A percentile compares a stretch with the other conserved stretches of the same genome.
phyloP scores from a whole-genome alignment of 2,888 invertebrate genomes.

The Ceraclea dissimilis region DNA sequence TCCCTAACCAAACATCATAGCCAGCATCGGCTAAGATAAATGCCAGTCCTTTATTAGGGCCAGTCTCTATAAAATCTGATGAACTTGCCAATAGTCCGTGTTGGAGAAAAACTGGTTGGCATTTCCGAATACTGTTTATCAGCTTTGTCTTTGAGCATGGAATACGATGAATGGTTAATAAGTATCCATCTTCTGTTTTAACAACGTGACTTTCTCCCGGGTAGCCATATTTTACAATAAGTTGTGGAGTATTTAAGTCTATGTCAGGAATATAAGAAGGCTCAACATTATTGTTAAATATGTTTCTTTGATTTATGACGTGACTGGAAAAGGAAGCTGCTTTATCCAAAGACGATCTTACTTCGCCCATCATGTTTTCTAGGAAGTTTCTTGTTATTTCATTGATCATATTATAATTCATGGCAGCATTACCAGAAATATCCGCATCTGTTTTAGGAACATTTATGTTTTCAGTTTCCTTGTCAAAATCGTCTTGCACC shows the following conservation, averaged over 20 bases:
- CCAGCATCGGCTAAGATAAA: constrained; percentile 61
- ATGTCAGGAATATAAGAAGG: constrained; percentile 32
- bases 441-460: no score
- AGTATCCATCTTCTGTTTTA: constrained; percentile 74
- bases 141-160: constrained; percentile 48
- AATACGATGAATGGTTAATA: constrained; percentile 75
- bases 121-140: constrained; percentile 30
- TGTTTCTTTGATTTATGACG: no score
- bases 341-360: not conserved
- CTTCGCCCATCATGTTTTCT: not conserved
- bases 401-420: not conserved
- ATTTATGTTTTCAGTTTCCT: no score
- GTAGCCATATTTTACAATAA: constrained; percentile 54
- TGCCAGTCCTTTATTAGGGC: constrained; percentile 55
- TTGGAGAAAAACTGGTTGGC: constrained; percentile 61
- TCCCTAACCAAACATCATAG: constrained; percentile 79
- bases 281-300: not conserved
- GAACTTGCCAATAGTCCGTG: constrained; percentile 77
- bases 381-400: not conserved
- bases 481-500: no score
- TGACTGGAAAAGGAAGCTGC: no score
- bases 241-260: constrained; percentile 40
- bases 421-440: not conserved
- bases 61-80: constrained; percentile 68
- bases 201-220: constrained; percentile 63